Conservation (phyloP, 2,888 invertebrate genomes). For the Philaethria dido region DNA sequence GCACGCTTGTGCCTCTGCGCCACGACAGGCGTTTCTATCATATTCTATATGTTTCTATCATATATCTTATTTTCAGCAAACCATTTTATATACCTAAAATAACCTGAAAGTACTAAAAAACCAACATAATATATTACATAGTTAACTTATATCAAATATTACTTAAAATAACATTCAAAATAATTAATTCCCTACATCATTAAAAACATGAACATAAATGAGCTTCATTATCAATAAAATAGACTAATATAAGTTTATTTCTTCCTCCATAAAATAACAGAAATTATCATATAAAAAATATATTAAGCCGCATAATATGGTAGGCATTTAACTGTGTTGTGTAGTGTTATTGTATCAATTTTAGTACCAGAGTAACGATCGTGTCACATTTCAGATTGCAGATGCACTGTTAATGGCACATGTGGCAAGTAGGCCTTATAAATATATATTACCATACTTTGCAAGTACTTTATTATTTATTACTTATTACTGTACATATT, state of each 20-base stretch:
- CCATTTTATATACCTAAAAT: too few relatives aligned
- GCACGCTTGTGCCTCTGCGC: too few relatives aligned
- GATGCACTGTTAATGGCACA: slow-evolving; percentile 32
- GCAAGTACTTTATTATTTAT: slow-evolving; percentile 4
- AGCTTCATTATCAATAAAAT: background rate
- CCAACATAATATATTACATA: too few relatives aligned
- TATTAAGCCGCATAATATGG: background rate
- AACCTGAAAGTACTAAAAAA: too few relatives aligned
- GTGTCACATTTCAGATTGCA: slow-evolving; percentile 31
- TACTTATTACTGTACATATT: background rate
- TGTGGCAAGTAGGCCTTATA: slow-evolving; percentile 19
- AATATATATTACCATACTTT: background rate
- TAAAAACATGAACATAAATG: background rate
- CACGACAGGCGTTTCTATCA: too few relatives aligned
- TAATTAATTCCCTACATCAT: background rate
- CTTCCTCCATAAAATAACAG: background rate
- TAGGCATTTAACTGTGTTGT: background rate
- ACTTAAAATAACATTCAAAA: too few relatives aligned
- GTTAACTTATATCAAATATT: too few relatives aligned
- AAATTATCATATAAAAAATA: slow-evolving; percentile 5
- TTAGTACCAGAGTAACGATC: slow-evolving; percentile 20
- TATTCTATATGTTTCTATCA: too few relatives aligned
- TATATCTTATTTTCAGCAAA: too few relatives aligned
- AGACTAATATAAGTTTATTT: background rate
- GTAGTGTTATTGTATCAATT: slow-evolving; percentile 26